These are phyloP conservation scores for Chlorodrepanis virens DNA, from an alignment of 2,113 vertebrate species.

Conservation along the genomic window DNA sequence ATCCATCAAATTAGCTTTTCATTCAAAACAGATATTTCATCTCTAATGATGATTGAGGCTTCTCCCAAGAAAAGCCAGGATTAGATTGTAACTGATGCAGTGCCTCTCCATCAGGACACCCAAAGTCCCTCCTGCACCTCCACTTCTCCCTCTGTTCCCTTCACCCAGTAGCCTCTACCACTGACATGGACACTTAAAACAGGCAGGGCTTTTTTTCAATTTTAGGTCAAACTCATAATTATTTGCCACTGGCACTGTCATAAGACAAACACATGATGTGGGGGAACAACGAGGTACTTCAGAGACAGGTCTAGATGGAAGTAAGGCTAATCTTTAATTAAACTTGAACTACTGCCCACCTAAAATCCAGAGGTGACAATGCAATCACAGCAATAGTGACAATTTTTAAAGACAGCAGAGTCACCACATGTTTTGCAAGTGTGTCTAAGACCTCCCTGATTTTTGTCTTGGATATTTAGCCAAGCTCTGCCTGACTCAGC, in stretches of 20 bases:
- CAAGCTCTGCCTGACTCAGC: neutral
- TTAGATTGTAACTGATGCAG: neutral
- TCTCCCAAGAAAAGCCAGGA: neutral
- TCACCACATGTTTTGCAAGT: neutral
- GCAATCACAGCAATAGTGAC: neutral
- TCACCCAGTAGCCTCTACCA: neutral
- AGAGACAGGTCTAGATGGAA: neutral
- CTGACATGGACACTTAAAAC: neutral
- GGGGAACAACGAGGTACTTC: neutral
- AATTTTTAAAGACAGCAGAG: neutral
- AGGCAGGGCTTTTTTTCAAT: neutral
- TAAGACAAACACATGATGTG: neutral
- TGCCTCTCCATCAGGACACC: neutral
- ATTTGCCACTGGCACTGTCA: neutral
- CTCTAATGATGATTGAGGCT: neutral
- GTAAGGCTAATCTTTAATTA: neutral
- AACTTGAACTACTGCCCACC: neutral
- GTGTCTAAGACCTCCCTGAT: neutral
- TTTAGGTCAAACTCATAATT: neutral
- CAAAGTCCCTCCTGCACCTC: neutral
- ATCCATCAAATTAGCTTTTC: neutral
- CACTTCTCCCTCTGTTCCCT: neutral
- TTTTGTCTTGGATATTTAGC: neutral
- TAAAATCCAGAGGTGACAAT: neutral
- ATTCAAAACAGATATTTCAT: neutral